These are phyloP conservation scores for Cerastis rubricosa DNA, from an alignment of 2,888 invertebrate species.

Conservation along the genomic window DNA sequence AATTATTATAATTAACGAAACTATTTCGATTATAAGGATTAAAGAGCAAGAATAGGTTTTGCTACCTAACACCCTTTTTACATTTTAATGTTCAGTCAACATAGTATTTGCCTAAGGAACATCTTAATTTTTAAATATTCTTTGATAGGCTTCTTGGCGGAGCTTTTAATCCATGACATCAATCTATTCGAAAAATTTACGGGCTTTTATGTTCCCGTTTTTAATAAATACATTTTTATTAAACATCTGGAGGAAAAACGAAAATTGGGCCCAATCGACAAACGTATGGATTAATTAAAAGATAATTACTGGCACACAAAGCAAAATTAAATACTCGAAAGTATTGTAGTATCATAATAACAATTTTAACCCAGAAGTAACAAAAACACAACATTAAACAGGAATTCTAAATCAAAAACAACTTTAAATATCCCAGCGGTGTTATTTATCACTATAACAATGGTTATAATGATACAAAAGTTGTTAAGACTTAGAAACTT, in stretches of 20 bases:
- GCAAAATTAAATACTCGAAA: neutral
- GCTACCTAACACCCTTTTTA: neutral
- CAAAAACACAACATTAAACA: neutral
- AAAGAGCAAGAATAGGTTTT: constrained; percentile 42
- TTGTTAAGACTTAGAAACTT: constrained; percentile 30
- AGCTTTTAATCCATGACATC: neutral
- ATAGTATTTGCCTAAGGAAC: neutral
- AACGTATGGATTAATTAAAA: neutral
- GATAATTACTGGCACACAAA: neutral
- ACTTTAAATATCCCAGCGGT: constrained; percentile 9
- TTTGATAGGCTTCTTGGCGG: neutral
- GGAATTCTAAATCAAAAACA: neutral
- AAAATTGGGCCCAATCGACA: neutral
- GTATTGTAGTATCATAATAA: too few relatives aligned
- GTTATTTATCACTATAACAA: constrained; percentile 47
- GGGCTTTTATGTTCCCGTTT: neutral
- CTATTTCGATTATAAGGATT: neutral
- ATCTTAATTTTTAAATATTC: neutral
- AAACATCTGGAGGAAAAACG: neutral
- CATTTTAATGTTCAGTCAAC: neutral
- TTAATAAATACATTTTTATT: neutral
- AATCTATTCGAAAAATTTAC: neutral
- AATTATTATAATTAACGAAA: neutral
- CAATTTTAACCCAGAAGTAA: neutral
- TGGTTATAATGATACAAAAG: constrained; percentile 49